These are phyloP conservation scores for Pteronura brasiliensis DNA, from an alignment of 2,113 vertebrate genomes.

Conservation along the genomic window DNA sequence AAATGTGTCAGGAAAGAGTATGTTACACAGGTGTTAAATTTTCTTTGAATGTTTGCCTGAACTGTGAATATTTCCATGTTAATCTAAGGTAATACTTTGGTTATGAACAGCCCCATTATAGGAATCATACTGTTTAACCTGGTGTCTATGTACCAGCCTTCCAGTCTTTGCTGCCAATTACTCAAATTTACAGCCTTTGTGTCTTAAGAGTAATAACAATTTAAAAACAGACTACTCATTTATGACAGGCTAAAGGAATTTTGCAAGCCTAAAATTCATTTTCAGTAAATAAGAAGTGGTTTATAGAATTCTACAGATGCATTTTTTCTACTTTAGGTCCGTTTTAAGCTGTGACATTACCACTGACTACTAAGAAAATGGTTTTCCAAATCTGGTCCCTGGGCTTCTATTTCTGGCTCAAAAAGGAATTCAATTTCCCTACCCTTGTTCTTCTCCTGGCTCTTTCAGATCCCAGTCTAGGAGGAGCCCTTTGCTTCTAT, in stretches of 20 bases:
- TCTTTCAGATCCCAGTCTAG: background rate
- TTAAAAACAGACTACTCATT: background rate
- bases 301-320: background rate
- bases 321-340: background rate
- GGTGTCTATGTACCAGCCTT: background rate
- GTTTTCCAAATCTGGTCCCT: background rate
- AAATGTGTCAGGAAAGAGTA: background rate
- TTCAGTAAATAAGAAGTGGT: background rate
- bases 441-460: background rate
- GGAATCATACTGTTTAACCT: background rate
- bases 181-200: background rate
- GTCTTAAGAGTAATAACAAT: background rate
- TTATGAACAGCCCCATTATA: background rate
- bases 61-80: background rate
- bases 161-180: background rate
- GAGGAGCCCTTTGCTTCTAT: background rate
- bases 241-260: background rate
- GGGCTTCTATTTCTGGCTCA: background rate
- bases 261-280: background rate
- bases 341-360: background rate
- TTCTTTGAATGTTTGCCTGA: background rate
- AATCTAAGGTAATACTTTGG: background rate
- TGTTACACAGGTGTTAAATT: background rate
- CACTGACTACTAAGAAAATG: background rate
- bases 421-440: background rate